phyloP scores from a whole-genome alignment of 2,797 vertebrate genomes.

The Sebastes ruberrimus region DNA sequence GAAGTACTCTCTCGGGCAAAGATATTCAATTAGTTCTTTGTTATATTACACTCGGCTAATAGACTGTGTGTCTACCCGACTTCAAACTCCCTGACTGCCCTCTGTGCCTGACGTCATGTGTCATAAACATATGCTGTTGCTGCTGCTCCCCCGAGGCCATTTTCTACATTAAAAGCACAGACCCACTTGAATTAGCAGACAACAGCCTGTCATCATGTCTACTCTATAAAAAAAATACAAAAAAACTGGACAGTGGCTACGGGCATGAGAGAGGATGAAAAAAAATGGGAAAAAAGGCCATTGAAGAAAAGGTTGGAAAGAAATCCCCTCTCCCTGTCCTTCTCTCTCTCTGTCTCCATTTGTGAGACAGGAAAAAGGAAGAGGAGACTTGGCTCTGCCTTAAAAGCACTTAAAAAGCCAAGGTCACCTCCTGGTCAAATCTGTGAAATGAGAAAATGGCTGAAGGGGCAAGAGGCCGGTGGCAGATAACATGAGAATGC shows the following conservation, averaged over 20 bases:
- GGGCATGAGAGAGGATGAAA: conserved; percentile 22
- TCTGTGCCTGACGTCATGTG: conserved; percentile 52
- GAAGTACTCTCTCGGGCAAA: conserved; percentile 27
- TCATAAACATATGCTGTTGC: conserved; percentile 67
- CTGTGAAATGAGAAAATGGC: conserved; percentile 84
- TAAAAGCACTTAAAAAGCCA: conserved; percentile 83
- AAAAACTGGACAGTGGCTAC: conserved; percentile 34
- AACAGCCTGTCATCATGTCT: conserved; percentile 59
- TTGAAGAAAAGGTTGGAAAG: conserved; percentile 40
- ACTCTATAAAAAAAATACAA: not conserved
- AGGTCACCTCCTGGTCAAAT: conserved; percentile 83
- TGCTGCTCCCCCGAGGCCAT: conserved; percentile 37
- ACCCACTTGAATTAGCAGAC: conserved; percentile 49
- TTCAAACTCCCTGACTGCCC: conserved; percentile 28
- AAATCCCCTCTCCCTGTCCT: conserved; percentile 26
- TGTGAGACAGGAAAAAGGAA: conserved; percentile 50
- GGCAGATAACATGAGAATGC: conserved; percentile 83
- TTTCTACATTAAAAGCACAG: conserved; percentile 59
- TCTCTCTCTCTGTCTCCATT: conserved; percentile 54
- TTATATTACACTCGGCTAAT: conserved; percentile 34
- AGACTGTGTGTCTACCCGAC: conserved; percentile 3
- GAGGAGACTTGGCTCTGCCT: conserved; percentile 71
- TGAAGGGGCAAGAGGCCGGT: conserved; percentile 72
- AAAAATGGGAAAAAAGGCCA: not conserved
- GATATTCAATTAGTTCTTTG: conserved; percentile 54